phyloP scores from a whole-genome alignment of 2,113 vertebrate species.

The Gulo gulo region DNA sequence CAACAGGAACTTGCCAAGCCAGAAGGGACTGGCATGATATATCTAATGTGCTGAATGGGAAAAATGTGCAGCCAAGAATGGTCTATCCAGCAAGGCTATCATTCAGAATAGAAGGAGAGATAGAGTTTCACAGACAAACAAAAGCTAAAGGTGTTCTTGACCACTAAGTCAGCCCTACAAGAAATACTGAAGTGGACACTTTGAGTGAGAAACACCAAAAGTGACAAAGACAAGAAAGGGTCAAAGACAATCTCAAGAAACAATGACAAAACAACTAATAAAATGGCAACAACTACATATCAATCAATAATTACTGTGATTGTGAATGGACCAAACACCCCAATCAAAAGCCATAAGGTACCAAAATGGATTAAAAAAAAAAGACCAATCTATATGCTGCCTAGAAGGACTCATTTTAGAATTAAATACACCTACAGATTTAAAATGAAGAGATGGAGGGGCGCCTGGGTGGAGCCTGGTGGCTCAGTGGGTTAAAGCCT shows the following conservation, averaged over 20 bases:
- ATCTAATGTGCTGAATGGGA: not conserved
- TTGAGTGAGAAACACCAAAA: not conserved
- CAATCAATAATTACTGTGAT: not conserved
- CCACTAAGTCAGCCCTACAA: not conserved
- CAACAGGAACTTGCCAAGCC: not conserved
- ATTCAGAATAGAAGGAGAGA: not conserved
- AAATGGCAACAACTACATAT: not conserved
- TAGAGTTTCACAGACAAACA: not conserved
- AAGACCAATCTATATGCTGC: not conserved
- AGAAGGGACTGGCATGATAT: not conserved
- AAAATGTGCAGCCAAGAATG: not conserved
- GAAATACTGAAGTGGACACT: not conserved
- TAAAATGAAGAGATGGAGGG: not conserved
- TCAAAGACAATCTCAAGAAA: not conserved
- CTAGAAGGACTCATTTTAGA: not conserved
- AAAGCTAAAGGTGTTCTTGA: not conserved
- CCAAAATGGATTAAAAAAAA: not conserved
- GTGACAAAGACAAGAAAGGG: not conserved
- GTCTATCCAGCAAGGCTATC: not conserved
- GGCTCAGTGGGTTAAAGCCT: no score
- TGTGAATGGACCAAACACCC: not conserved
- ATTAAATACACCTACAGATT: not conserved
- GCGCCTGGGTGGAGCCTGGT: no score
- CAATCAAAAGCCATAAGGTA: not conserved
- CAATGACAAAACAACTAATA: not conserved